These are phyloP conservation scores for Cyanocitta stelleri DNA, from an alignment of 2,113 vertebrate species.

Conservation along the genomic window DNA sequence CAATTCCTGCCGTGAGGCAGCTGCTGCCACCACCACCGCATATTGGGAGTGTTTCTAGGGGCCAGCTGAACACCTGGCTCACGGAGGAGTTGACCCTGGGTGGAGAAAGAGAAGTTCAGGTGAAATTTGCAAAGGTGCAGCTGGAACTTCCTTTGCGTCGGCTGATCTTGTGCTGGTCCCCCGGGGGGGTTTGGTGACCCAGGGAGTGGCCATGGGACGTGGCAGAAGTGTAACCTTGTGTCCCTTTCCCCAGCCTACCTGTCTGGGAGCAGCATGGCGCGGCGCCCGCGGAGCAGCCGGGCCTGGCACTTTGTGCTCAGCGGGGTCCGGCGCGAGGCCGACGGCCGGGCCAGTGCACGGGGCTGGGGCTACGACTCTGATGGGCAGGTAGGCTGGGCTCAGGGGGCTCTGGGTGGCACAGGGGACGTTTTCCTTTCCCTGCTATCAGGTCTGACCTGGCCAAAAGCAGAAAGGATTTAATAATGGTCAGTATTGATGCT, in stretches of 20 bases:
- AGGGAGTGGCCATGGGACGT: accelerated
- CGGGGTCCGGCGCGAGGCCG: constrained; percentile 81
- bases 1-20: not conserved
- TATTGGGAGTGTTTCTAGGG: accelerated
- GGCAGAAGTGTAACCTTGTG: not conserved
- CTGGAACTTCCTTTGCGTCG: accelerated
- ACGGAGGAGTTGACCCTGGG: not conserved
- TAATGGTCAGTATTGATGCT: not conserved
- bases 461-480: not conserved
- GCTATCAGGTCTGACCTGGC: accelerated
- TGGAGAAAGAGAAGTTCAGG: not conserved
- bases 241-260: constrained; percentile 5
- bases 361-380: constrained; percentile 81
- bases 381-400: constrained; percentile 77
- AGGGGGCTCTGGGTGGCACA: accelerated
- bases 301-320: constrained; percentile 91
- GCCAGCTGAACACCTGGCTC: not conserved
- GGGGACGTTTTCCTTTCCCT: not conserved
- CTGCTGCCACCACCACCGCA: not conserved
- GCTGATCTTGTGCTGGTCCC: accelerated
- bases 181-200: not conserved
- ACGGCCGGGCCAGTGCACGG: constrained; percentile 68
- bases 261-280: constrained; percentile 76
- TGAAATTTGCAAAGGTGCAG: accelerated
- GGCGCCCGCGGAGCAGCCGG: constrained; percentile 85